Base-by-base conservation (phyloP, 2,888 invertebrate genomes). In the Habrosyne pyritoides region DNA sequence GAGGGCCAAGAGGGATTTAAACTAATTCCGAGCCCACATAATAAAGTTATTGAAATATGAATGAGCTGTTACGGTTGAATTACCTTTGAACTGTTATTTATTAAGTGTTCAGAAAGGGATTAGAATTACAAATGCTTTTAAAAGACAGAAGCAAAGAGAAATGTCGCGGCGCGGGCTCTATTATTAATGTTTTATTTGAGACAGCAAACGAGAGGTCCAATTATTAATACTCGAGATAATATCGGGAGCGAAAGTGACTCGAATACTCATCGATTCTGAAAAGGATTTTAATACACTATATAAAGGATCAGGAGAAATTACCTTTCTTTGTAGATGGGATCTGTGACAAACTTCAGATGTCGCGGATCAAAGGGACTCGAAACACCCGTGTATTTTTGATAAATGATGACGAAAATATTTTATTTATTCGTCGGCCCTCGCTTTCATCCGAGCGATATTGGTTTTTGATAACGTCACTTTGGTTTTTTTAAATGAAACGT, bases 381-480 rank as follows among this genome's bases (percentile, higher is more conserved):
- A 58, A 67, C 68, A 70, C 67, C 63, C 67, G 66, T 66, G 53
- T 68, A 70, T 70, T 72, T 75, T 66, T 73, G 73, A 75, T 75
- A 71, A 78, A 78, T 78, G 77, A 77, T 69, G 71, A 72, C 66
- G 56, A 60, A 67, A 71, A 70, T 73, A 71, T 73, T 74, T 67
- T 73, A 70, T 73, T 73, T 67, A 61, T 60, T 58, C 56, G 57
- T 57, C 56, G 53, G 48, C 52, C 36, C 55, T 55, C 57, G 53
- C 57, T 66, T 65, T 65, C 60, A 60, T 65, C 62, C 63, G 50
- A 26, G 55, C 28, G 71, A 75, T 78, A 80, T 81, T 73, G 79
- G 71, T 69, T 75, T 74, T 72, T 70, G 80, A 79, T 77, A 73
- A 64, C 59, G 74, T 70, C 72, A 66, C 70, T 66, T 69, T 63